phyloP scores from a whole-genome alignment of 2,888 invertebrate species.

The Aethes cnicana region DNA sequence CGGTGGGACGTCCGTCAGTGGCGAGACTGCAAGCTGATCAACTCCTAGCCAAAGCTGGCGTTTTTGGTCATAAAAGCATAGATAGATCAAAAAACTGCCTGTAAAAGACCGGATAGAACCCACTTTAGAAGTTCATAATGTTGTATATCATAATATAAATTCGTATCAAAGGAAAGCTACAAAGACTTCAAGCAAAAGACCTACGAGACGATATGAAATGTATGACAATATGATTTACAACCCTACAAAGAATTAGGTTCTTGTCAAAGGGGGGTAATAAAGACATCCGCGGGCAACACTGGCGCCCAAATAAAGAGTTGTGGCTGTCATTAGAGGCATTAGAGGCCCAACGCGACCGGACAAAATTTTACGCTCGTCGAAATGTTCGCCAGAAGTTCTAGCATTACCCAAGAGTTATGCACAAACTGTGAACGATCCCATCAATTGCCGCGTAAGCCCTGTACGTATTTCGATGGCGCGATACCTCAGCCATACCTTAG shows the following conservation, averaged over 20 bases:
- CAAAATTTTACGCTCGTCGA: conserved; percentile 21
- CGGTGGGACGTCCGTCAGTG: conserved; percentile 66
- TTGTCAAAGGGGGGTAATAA: neutral
- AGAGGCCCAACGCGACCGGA: conserved; percentile 18
- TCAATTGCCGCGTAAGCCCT: conserved; percentile 27
- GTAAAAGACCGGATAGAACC: too few relatives aligned
- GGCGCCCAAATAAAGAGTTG: conserved; percentile 19
- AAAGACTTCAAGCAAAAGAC: too few relatives aligned
- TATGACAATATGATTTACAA: too few relatives aligned
- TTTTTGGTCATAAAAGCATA: too few relatives aligned
- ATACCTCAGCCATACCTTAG: conserved; percentile 53
- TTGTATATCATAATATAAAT: too few relatives aligned
- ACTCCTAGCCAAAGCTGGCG: neutral
- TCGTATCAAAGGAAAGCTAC: too few relatives aligned
- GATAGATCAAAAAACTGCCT: too few relatives aligned
- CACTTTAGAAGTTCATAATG: too few relatives aligned
- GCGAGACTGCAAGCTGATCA: neutral
- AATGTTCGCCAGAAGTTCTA: conserved; percentile 19
- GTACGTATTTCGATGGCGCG: conserved; percentile 23
- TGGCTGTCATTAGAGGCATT: conserved; percentile 21
- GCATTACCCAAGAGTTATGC: conserved; percentile 24
- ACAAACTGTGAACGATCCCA: conserved; percentile 29
- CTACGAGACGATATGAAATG: too few relatives aligned
- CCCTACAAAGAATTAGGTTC: neutral
- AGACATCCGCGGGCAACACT: conserved; percentile 10